Base-by-base conservation (phyloP, 2,113 vertebrate genomes). In the Bubo bubo region DNA sequence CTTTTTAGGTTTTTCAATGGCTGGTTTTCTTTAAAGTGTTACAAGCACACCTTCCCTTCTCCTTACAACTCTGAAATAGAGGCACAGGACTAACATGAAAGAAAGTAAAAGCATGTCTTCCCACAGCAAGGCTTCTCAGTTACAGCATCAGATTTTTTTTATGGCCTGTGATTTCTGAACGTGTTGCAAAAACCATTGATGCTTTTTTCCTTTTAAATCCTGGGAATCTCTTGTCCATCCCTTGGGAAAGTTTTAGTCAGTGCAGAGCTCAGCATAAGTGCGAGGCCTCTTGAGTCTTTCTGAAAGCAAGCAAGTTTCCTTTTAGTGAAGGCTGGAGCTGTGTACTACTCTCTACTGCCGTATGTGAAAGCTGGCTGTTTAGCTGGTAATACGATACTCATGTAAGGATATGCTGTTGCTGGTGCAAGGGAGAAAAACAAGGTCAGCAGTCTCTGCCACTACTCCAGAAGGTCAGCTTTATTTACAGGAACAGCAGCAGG, bases 401-500 rank as follows among this genome's bases (percentile, higher is more conserved):
- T 60, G 70, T 81, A 89, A 94, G 71, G 77, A 41, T 72, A 73
- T 2, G 53, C 20, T 6, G 56, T 84, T 73, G 58, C 86, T 85
- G 32, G 80, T 73, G 80, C 34, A 59, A 76, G 84, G 39, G 71
- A 75, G 60, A 82, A 93, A 94, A 93, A 53, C 80, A 97, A 87
- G 74, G 94, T 87, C 49, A 17, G 22, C 45, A 68, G 35, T 63
- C 77, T 76, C 80, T 82, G 58, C 79, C 45, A 16, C 60, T 43
- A 1, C 68, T 79, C 20, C 52, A 85, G 86, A 94, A 97, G 86
- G 86, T 94, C 94, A 91, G 39, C 49, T 90, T 95, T 93, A 73
- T 94, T 92, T 84, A 72, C 72, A 58, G 81, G 79, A 82, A 60
- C 73, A 83, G 81, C 85, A 95, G 39, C 45, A 73, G n/a, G 87